Percentiles rank a stretch among this genome's conserved stretches.
phyloP scores from a whole-genome alignment of 2,888 invertebrate species.

The Agapostemon virescens region DNA sequence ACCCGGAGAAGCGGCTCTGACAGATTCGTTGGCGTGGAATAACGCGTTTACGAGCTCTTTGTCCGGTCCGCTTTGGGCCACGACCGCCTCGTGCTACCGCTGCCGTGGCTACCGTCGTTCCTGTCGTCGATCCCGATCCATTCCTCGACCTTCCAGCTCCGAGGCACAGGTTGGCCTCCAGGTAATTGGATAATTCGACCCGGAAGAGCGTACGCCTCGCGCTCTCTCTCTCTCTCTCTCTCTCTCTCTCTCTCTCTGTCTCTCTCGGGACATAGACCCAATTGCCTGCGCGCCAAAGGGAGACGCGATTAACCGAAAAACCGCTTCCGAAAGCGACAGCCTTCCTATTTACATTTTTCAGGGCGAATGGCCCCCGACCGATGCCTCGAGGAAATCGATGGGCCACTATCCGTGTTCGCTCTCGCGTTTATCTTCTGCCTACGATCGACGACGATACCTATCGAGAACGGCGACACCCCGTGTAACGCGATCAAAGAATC shows the following conservation, averaged over 20 bases:
- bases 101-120: constrained; percentile 43
- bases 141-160: constrained; percentile 53
- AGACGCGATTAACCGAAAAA: constrained; percentile 49
- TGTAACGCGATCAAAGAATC: neutral
- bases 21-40: constrained; percentile 80
- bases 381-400: neutral
- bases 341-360: constrained; percentile 20
- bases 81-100: constrained; percentile 69
- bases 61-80: constrained; percentile 70
- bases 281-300: constrained; percentile 9
- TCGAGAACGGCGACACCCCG: neutral
- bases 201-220: constrained; percentile 63
- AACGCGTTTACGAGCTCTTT: constrained; percentile 80
- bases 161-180: constrained; percentile 65
- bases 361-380: neutral
- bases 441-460: neutral
- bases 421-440: neutral
- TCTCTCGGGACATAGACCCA: constrained; percentile 32
- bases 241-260: neutral
- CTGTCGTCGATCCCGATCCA: constrained; percentile 59
- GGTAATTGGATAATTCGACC: constrained; percentile 78
- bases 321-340: constrained; percentile 15
- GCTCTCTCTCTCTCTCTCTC: constrained; percentile 3
- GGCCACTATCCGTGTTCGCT: neutral
- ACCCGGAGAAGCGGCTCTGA: constrained; percentile 78